A percentile compares a stretch with the other conserved stretches of the same genome.
These are phyloP conservation scores for Acromyrmex heyeri DNA, from an alignment of 1,140 invertebrate genomes.

Conservation along the genomic window DNA sequence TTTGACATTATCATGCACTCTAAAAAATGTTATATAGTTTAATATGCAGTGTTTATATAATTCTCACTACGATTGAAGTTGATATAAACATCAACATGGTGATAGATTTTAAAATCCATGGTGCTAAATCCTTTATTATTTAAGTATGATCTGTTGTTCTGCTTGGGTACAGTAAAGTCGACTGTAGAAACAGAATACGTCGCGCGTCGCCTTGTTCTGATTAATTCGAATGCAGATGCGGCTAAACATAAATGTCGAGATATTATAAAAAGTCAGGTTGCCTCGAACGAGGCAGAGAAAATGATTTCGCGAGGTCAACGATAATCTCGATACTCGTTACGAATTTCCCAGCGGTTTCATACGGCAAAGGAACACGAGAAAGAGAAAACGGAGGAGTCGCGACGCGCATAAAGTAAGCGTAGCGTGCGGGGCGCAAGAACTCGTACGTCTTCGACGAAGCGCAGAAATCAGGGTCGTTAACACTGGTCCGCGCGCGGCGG, in stretches of 20 bases:
- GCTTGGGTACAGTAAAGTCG: too few species aligned
- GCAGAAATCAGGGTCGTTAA: slow-evolving; percentile 79
- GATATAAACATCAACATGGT: too few species aligned
- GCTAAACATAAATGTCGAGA: slow-evolving; percentile 2
- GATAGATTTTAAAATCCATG: too few species aligned
- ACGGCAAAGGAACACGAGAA: neutral
- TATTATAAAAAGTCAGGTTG: neutral
- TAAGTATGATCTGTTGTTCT: too few species aligned
- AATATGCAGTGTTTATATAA: too few species aligned
- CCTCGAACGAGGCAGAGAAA: too few species aligned
- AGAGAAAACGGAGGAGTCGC: neutral
- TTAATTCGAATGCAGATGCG: neutral
- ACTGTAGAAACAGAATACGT: neutral
- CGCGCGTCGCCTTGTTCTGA: neutral
- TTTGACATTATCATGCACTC: too few species aligned
- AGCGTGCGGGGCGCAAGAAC: slow-evolving; percentile 50
- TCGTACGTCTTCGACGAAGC: slow-evolving; percentile 70
- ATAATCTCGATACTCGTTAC: slow-evolving; percentile 55
- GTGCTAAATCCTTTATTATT: too few species aligned
- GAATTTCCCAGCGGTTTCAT: slow-evolving; percentile 25
- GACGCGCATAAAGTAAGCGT: slow-evolving; percentile 59
- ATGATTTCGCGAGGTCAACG: slow-evolving; percentile 25
- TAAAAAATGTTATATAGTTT: too few species aligned
- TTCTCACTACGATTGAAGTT: too few species aligned
- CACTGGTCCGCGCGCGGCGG: slow-evolving; percentile 70